These are phyloP conservation scores for Drosophila trichaetosa DNA, from an alignment of 2,888 invertebrate genomes.

Conservation along the genomic window DNA sequence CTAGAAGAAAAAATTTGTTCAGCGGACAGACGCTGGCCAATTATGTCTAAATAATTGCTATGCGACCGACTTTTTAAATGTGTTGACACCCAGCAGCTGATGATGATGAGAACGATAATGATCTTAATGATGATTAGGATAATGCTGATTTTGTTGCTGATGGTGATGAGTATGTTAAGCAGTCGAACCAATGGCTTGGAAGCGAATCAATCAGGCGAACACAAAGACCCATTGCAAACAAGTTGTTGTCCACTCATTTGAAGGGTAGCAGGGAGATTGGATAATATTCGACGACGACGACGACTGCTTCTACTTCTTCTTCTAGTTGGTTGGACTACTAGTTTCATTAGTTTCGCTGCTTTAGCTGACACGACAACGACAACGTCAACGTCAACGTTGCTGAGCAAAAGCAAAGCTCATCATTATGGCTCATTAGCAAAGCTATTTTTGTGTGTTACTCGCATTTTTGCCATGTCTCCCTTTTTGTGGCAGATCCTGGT, in stretches of 20 bases:
- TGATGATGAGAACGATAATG: conserved; percentile 3
- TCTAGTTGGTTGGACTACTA: background rate
- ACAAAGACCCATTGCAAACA: conserved; percentile 50
- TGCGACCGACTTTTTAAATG: conserved; percentile 62
- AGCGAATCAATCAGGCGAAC: conserved; percentile 70
- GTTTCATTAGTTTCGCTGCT: conserved; percentile 9
- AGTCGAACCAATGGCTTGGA: conserved; percentile 61
- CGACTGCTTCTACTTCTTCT: background rate
- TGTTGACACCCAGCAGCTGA: conserved; percentile 58
- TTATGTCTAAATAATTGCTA: conserved; percentile 76
- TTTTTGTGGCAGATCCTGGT: conserved; percentile 16
- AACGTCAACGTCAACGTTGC: conserved; percentile 12
- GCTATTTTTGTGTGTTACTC: conserved; percentile 72
- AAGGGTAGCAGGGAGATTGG: background rate
- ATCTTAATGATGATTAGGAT: conserved; percentile 4
- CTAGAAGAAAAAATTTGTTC: conserved; percentile 31
- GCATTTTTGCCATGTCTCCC: conserved; percentile 11
- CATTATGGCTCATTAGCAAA: conserved; percentile 81
- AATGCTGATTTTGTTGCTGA: conserved; percentile 11
- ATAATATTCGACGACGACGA: conserved; percentile 1
- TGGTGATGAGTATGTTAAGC: conserved; percentile 53
- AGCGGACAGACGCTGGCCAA: conserved; percentile 47
- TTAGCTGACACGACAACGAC: conserved; percentile 35
- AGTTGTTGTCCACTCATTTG: conserved; percentile 40
- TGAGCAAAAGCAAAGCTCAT: conserved; percentile 65